Base-by-base conservation (phyloP, 2,888 invertebrate species). In the Griposia aprilina region DNA sequence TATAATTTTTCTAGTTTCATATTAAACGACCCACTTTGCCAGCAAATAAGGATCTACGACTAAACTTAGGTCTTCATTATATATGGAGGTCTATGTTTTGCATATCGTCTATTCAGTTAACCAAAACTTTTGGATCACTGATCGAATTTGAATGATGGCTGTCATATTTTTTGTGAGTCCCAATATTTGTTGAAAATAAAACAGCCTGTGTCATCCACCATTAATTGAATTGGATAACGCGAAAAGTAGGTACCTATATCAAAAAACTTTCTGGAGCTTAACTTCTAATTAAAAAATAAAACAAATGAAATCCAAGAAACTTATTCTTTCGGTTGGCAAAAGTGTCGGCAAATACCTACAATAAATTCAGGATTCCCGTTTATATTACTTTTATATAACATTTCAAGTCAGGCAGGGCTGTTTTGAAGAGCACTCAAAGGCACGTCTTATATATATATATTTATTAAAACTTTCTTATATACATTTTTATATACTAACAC, bases 61-160 rank as follows among this genome's bases (percentile, higher is more conserved):
- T 26, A 15, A 75, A 73, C 71, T 69, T 72, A 71, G 67, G 26
- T 60, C 72, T 83, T 75, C 66, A 83, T 70, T 67, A 82, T 62
- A 70, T 82, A 82, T 70, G 74, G 83, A 60, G 72, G 83, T 73
- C 57, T 75, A 30, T 48, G 62, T 75, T 73, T 76, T 67, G 65
- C 55, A 76, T 74, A 65, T 65, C 55, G 65, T 74, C 57, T 65
- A 71, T 68, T 72, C 74, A 50, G 59, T 62, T 36, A 23, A 20
- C 13, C 30, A 81, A 74, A 81, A 73, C 11, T 57, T 30, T 77
- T 48, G 23, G 23, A 60, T 15, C 15, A 17, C 41, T 60, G 20
- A 62, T 57, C 36, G 71, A 50, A 15, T 76, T 65, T 69, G 48
- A 82, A 77, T 63, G 20, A 77, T 67, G 23, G 0, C 7, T 50